Percentiles rank a stretch among this genome's conserved stretches.
Evolutionary conservation across 2,888 invertebrate species (phyloP).

Genomic region (Spialia ferax): DNA sequence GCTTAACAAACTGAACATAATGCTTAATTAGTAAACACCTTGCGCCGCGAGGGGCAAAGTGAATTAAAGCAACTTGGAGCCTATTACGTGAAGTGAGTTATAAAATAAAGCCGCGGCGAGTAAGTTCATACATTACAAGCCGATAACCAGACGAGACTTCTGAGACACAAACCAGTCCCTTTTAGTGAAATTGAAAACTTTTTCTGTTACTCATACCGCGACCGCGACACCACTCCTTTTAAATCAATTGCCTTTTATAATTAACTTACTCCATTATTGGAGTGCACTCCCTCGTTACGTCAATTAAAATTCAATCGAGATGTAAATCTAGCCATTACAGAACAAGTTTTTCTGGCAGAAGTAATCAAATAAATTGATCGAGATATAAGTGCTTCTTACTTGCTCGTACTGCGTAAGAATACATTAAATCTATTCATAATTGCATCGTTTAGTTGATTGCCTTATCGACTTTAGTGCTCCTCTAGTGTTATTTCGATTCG

Average conservation of each 20-base stretch:
- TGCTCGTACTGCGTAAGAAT: conserved; percentile 49
- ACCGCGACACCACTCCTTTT: conserved; percentile 82
- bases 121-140: conserved; percentile 86
- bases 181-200: conserved; percentile 88
- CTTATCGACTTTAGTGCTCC: conserved; percentile 34
- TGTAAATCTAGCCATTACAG: conserved; percentile 71
- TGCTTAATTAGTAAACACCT: conserved; percentile 67
- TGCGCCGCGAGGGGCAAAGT: conserved; percentile 64
- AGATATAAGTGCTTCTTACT: conserved; percentile 53
- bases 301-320: conserved; percentile 82
- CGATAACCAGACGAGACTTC: conserved; percentile 87
- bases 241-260: conserved; percentile 86
- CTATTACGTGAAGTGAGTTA: conserved; percentile 85
- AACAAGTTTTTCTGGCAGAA: conserved; percentile 73
- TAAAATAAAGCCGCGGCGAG: conserved; percentile 83
- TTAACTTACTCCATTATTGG: conserved; percentile 82
- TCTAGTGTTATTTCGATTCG: conserved; percentile 37
- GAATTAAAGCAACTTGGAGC: conserved; percentile 77
- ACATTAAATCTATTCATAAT: conserved; percentile 54
- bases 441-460: conserved; percentile 42
- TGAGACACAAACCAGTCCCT: conserved; percentile 87
- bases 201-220: conserved; percentile 85
- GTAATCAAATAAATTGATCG: conserved; percentile 67
- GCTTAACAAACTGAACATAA: conserved; percentile 49
- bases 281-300: conserved; percentile 80